Base-by-base conservation (phyloP, 2,113 vertebrate species). In the Alligator mississippiensis region DNA sequence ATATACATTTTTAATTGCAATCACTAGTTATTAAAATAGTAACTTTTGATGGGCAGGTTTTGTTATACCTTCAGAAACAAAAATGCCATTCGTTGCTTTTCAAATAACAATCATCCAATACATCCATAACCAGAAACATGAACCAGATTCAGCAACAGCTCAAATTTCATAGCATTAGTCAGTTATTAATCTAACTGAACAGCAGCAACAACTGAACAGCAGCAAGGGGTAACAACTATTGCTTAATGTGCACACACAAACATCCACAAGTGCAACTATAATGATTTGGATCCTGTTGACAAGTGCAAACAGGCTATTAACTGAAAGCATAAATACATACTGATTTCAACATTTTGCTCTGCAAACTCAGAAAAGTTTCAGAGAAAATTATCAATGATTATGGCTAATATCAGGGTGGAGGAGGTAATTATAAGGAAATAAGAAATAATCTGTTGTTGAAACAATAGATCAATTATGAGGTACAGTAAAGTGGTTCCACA, bases 381-480 rank as follows among this genome's bases (percentile, higher is more conserved):
- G 88, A 92, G 87, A 84, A 94, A 95, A 92, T 86, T 28, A 86
- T 81, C 24, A 82, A 91, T 74, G 85, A 95, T 88, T 92, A 84
- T 76, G 82, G 82, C 91, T 90, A 91, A 85, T 92, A 90, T 85
- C 38, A 68, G 96, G 84, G 90, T 79, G 82, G 34, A 82, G 92
- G 92, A 95, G 77, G 38, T 80, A 92, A 95, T 96, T 92, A 95
- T 15, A 87, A 94, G 94, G 96, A 96, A 96, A 94, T 78, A 76
- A 93, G 87, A 79, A 95, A 93, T 95, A 95, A 96, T 92, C 80
- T 80, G 80, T 89, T 93, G 85, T 93, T 94, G 90, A 93, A 94
- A 96, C 95, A 96, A 96, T 83, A 94, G 95, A 94, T 96, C 96
- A 94, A 95, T 93, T 94, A 95, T 13, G 75, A 96, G 77, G 91